Conservation (phyloP, 1,140 invertebrate species). For the Meloidogyne chitwoodi region DNA sequence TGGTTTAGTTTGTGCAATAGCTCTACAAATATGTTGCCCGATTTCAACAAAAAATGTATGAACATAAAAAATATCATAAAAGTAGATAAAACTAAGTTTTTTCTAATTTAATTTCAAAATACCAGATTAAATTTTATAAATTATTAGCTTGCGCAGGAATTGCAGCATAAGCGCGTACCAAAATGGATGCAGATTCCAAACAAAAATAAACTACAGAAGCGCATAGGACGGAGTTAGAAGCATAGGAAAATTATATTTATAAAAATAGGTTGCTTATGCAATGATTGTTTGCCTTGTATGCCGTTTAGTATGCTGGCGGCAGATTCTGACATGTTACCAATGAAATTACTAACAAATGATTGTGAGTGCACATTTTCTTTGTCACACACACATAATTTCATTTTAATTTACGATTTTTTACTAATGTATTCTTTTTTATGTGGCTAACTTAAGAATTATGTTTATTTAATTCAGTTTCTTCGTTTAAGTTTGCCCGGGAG, state of each 20-base stretch:
- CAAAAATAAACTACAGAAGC: not conserved
- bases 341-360: not conserved
- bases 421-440: too few species aligned
- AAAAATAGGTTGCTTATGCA: not conserved
- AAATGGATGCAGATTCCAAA: not conserved
- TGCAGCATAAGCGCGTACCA: not conserved
- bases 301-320: not conserved
- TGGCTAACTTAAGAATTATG: too few species aligned
- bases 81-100: too few species aligned
- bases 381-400: too few species aligned
- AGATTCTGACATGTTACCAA: not conserved
- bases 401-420: too few species aligned
- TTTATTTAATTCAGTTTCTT: too few species aligned
- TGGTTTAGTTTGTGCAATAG: too few species aligned
- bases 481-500: not conserved
- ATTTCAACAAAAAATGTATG: too few species aligned
- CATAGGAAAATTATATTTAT: not conserved
- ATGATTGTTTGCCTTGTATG: constrained; percentile 14
- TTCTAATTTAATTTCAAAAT: too few species aligned
- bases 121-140: too few species aligned
- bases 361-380: not conserved
- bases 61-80: too few species aligned
- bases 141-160: not conserved
- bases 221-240: not conserved
- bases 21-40: too few species aligned